These are phyloP conservation scores for Corythoichthys haematopterus DNA, from an alignment of 2,113 vertebrate species.

Conservation along the genomic window DNA sequence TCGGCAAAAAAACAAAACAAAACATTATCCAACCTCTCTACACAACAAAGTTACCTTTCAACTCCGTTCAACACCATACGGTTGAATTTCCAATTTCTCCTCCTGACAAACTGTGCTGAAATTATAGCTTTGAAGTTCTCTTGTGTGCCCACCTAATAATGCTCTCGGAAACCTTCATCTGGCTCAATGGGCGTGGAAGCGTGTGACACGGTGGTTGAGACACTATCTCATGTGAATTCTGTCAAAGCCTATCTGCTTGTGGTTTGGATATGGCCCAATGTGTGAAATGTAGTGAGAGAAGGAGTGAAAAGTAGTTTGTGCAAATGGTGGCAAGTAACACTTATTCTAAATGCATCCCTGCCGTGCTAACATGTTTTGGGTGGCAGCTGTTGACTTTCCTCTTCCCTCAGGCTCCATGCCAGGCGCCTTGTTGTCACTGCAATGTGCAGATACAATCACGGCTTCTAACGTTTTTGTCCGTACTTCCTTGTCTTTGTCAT, in stretches of 20 bases:
- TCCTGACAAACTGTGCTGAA: slow-evolving; percentile 50
- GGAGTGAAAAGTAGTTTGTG: neutral
- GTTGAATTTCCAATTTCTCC: slow-evolving; percentile 47
- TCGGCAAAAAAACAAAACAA: neutral
- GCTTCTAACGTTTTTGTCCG: slow-evolving; percentile 55
- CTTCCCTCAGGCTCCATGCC: slow-evolving; percentile 54
- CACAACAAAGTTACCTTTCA: slow-evolving; percentile 27
- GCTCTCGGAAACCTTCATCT: slow-evolving; percentile 59
- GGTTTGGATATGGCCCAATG: slow-evolving; percentile 12
- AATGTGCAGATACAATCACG: slow-evolving; percentile 55
- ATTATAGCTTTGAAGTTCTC: slow-evolving; percentile 56
- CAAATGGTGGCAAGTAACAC: neutral
- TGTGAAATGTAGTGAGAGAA: neutral
- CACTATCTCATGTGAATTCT: slow-evolving; percentile 10
- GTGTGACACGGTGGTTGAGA: slow-evolving; percentile 44
- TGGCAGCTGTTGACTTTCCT: slow-evolving; percentile 65
- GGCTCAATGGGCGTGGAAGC: slow-evolving; percentile 17
- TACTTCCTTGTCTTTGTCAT: slow-evolving; percentile 44
- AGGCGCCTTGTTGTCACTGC: slow-evolving; percentile 62
- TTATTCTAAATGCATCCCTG: slow-evolving; percentile 32
- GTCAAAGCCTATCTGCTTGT: slow-evolving; percentile 13
- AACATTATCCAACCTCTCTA: slow-evolving; percentile 6
- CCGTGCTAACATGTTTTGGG: slow-evolving; percentile 38
- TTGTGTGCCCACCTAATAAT: slow-evolving; percentile 51
- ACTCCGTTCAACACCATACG: slow-evolving; percentile 45